Evolutionary conservation across 2,888 invertebrate genomes (phyloP).

Genomic region (Lasioglossum lativentre): DNA sequence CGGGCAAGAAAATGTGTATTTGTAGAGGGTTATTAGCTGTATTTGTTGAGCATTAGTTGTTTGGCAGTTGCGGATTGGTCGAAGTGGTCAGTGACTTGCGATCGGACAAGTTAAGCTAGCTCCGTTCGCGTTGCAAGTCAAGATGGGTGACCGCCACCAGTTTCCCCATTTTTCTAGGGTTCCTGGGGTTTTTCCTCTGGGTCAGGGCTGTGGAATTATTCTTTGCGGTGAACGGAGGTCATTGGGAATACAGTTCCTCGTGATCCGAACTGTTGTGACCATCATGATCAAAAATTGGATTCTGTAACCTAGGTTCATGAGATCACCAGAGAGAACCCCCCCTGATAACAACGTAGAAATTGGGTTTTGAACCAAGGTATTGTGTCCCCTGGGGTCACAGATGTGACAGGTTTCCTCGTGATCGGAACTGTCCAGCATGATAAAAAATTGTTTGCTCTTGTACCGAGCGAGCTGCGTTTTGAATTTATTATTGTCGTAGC

Average conservation of each 20-base stretch:
- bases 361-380: too few relatives aligned
- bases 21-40: background rate
- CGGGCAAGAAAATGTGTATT: background rate
- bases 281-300: too few relatives aligned
- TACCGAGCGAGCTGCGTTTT: too few relatives aligned
- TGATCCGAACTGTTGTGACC: background rate
- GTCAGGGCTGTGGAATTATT: background rate
- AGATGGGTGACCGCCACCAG: too few relatives aligned
- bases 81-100: background rate
- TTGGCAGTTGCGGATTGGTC: background rate
- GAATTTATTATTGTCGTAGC: background rate
- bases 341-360: too few relatives aligned
- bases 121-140: too few relatives aligned
- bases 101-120: background rate
- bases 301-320: too few relatives aligned
- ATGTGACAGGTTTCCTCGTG: too few relatives aligned
- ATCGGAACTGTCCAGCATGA: too few relatives aligned
- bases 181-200: background rate
- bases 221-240: background rate
- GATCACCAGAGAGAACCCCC: fast-evolving
- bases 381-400: too few relatives aligned
- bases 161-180: background rate
- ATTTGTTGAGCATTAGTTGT: background rate
- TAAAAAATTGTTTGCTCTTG: too few relatives aligned
- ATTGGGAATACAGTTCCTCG: background rate